Conservation (phyloP, 2,888 invertebrate genomes). For the Agriopis marginaria region DNA sequence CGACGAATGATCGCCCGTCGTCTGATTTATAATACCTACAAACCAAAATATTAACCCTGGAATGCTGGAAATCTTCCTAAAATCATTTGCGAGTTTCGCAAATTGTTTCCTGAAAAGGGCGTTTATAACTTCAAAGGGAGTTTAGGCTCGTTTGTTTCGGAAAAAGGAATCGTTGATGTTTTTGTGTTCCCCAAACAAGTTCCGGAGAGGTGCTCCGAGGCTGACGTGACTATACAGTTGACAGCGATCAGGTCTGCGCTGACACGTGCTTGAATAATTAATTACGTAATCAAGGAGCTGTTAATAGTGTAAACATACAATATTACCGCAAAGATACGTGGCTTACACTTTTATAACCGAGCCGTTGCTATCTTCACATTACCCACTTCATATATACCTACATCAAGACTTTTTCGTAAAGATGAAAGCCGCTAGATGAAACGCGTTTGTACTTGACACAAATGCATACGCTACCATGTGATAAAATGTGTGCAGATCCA, state of each 20-base stretch:
- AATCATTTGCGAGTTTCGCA: constrained; percentile 22
- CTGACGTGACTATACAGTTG: constrained; percentile 23
- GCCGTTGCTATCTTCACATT: not conserved
- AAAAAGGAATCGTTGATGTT: constrained; percentile 25
- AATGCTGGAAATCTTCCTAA: constrained; percentile 15
- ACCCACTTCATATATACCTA: constrained; percentile 14
- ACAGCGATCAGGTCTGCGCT: constrained; percentile 23
- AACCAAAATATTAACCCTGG: constrained; percentile 33
- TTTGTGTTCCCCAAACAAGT: not conserved
- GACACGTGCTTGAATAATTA: constrained; percentile 33
- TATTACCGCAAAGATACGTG: constrained; percentile 10
- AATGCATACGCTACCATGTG: constrained; percentile 38
- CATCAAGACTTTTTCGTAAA: constrained; percentile 1
- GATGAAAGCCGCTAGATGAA: constrained; percentile 24
- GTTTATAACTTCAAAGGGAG: constrained; percentile 29
- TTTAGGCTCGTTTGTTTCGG: constrained; percentile 19
- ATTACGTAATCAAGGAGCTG: constrained; percentile 20
- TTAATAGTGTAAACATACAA: constrained; percentile 17
- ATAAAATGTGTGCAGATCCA: constrained; percentile 36
- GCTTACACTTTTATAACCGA: constrained; percentile 2
- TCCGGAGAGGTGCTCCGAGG: constrained; percentile 2
- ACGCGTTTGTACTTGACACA: constrained; percentile 42
- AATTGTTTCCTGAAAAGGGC: constrained; percentile 28
- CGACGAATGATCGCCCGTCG: constrained; percentile 28
- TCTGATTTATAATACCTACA: constrained; percentile 37